These are phyloP conservation scores for Callochromis pleurospilus DNA, from an alignment of 2,113 vertebrate genomes.

Conservation along the genomic window DNA sequence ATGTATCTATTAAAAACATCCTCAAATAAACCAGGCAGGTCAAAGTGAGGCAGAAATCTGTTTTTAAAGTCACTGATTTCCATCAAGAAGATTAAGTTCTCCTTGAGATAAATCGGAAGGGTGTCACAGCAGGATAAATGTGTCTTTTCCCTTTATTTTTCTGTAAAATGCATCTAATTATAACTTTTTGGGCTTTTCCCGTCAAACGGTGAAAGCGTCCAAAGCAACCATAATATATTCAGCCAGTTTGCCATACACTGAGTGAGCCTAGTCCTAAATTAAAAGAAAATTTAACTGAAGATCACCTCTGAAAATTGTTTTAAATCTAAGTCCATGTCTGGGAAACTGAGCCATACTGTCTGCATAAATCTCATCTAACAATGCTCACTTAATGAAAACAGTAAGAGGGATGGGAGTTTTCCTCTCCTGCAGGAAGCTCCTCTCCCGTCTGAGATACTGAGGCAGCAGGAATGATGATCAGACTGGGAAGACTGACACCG, in stretches of 20 bases:
- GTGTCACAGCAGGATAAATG: not conserved
- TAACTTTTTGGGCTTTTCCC: not conserved
- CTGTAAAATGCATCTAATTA: not conserved
- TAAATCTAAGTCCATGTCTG: not conserved
- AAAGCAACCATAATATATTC: not conserved
- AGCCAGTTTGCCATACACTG: not conserved
- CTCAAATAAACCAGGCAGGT: not conserved
- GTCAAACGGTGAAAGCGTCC: accelerated
- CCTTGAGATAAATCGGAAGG: not conserved
- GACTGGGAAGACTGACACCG: conserved; percentile 80
- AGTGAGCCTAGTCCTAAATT: not conserved
- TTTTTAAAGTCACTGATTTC: not conserved
- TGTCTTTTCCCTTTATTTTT: not conserved
- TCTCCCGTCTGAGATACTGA: not conserved
- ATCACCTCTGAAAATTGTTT: not conserved
- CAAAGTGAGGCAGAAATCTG: not conserved
- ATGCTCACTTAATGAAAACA: not conserved
- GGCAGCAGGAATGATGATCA: conserved; percentile 71
- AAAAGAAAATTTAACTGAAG: not conserved
- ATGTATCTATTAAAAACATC: not conserved
- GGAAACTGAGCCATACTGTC: not conserved
- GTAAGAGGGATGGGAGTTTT: not conserved
- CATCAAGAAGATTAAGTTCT: not conserved
- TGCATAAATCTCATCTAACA: not conserved
- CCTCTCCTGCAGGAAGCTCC: not conserved